Conservation (phyloP, 2,113 vertebrate genomes). For the Hiodon alosoides region DNA sequence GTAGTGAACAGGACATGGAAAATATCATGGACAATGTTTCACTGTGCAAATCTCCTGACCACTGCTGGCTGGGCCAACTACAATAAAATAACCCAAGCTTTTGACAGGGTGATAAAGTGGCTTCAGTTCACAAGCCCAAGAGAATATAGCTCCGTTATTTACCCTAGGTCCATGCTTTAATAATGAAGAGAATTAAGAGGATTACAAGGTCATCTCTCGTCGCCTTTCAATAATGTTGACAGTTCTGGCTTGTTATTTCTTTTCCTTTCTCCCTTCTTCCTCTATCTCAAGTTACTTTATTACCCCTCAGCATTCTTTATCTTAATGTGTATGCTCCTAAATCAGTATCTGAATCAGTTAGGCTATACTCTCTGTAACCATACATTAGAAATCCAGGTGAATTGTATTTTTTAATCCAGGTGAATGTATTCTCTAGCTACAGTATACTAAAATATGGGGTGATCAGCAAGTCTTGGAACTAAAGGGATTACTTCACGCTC, state of each 20-base stretch:
- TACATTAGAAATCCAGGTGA: too few relatives aligned
- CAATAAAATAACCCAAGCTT: background rate
- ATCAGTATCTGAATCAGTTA: too few relatives aligned
- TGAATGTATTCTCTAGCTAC: too few relatives aligned
- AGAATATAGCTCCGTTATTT: background rate
- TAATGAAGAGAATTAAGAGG: background rate
- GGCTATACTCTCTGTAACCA: too few relatives aligned
- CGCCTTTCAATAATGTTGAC: constrained; percentile 6
- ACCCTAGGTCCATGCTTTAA: background rate
- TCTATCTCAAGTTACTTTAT: background rate
- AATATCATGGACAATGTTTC: background rate
- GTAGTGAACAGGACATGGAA: background rate
- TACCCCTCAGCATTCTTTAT: background rate
- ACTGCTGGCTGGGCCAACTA: background rate
- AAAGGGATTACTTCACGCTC: too few relatives aligned
- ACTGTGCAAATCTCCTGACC: background rate
- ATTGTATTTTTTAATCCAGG: too few relatives aligned
- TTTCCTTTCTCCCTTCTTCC: background rate
- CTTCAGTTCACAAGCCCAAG: background rate
- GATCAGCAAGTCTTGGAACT: too few relatives aligned
- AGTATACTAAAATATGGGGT: too few relatives aligned
- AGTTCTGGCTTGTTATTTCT: background rate
- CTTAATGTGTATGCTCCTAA: too few relatives aligned
- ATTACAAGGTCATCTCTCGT: background rate
- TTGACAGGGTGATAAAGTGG: background rate